These are phyloP conservation scores for Latrodectus elegans DNA, from an alignment of 2,888 invertebrate species.

Conservation along the genomic window DNA sequence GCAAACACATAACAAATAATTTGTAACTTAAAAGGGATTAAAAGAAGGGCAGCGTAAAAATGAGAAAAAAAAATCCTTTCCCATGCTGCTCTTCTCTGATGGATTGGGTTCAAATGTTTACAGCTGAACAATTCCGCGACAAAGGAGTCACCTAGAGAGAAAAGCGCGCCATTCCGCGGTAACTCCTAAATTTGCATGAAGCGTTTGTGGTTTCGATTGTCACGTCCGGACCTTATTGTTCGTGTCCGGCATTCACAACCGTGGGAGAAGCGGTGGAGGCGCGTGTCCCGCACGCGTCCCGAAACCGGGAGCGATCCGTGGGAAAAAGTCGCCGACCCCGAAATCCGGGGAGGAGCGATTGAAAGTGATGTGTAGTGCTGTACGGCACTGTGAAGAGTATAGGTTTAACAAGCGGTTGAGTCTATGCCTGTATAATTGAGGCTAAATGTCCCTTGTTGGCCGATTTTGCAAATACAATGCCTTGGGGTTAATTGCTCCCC, in stretches of 20 bases:
- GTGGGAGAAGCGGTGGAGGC: conserved; percentile 38
- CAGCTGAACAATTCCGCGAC: conserved; percentile 37
- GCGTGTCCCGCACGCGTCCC: conserved; percentile 33
- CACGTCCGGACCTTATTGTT: conserved; percentile 39
- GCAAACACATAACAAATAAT: conserved; percentile 24
- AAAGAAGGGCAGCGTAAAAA: neutral
- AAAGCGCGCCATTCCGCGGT: conserved; percentile 11
- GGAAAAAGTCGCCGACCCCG: conserved; percentile 18
- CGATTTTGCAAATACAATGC: neutral
- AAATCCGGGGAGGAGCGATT: neutral
- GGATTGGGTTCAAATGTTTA: conserved; percentile 39
- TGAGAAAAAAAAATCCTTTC: neutral
- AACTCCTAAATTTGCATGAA: conserved; percentile 36
- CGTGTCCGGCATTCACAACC: conserved; percentile 31
- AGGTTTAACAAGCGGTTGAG: conserved; percentile 8
- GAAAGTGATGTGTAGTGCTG: neutral
- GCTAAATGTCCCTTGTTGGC: conserved; percentile 16
- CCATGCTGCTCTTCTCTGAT: conserved; percentile 15
- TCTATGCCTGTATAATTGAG: neutral
- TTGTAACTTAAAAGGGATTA: neutral
- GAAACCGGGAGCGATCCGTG: conserved; percentile 26
- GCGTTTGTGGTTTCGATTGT: conserved; percentile 6
- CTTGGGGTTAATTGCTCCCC: neutral
- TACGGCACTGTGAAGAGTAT: neutral
- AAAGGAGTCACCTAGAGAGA: conserved; percentile 45